Conservation (phyloP, 1,140 invertebrate genomes). For the Caerostris extrusa region DNA sequence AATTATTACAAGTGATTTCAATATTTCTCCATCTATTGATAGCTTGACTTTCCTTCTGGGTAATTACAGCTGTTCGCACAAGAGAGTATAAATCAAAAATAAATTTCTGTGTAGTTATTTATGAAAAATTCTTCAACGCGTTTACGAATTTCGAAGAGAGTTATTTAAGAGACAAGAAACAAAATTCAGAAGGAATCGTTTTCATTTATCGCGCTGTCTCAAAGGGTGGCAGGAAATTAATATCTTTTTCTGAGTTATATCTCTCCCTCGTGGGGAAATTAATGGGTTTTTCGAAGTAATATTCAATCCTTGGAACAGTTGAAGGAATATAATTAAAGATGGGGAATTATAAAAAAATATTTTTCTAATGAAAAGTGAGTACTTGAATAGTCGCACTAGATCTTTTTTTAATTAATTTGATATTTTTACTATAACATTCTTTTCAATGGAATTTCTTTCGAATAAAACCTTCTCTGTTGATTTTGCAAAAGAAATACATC, state of each 20-base stretch:
- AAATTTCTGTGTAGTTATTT: not conserved
- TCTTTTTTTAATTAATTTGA: too few species aligned
- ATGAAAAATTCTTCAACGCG: not conserved
- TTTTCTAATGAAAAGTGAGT: not conserved
- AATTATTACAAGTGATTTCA: not conserved
- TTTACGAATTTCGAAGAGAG: conserved; percentile 24
- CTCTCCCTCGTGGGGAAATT: conserved; percentile 9
- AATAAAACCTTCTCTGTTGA: too few species aligned
- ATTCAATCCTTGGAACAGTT: not conserved
- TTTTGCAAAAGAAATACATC: too few species aligned
- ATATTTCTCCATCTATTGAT: not conserved
- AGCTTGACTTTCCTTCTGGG: not conserved
- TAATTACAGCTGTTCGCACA: not conserved
- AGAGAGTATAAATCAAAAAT: not conserved
- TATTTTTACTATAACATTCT: too few species aligned
- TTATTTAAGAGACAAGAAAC: not conserved
- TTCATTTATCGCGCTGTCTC: conserved; percentile 19
- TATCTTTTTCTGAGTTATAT: conserved; percentile 28
- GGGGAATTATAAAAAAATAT: not conserved
- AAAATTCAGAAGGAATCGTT: not conserved
- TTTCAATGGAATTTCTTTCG: too few species aligned
- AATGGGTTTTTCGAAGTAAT: not conserved
- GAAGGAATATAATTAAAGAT: not conserved
- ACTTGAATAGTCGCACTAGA: too few species aligned
- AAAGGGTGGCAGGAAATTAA: not conserved